Evolutionary conservation across 2,797 vertebrate genomes (phyloP).

Genomic region (Protosalanx chinensis): DNA sequence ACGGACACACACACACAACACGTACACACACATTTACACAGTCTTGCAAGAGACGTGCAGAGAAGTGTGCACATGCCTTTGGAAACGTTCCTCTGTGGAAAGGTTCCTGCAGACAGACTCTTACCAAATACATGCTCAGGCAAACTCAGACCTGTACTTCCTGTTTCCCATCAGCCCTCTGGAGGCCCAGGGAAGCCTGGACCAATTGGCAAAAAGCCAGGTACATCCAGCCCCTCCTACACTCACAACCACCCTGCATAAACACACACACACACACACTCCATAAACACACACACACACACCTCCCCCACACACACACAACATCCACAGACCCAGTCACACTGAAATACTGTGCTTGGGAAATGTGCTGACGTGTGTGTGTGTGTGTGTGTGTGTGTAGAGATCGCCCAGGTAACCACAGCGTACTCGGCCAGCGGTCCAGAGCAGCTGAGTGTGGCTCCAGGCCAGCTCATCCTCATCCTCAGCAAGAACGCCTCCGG

Average conservation of each 20-base stretch:
- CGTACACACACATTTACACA: constrained; percentile 2
- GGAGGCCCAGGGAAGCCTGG: constrained; percentile 74
- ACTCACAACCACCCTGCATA: neutral
- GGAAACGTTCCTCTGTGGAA: no score
- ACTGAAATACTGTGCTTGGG: neutral
- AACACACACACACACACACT: neutral
- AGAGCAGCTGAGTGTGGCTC: constrained; percentile 86
- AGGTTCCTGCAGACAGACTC: neutral
- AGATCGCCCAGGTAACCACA: constrained; percentile 88
- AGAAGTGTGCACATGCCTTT: neutral
- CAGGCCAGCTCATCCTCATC: constrained; percentile 89
- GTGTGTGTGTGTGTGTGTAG: constrained; percentile 58
- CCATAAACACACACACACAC: neutral
- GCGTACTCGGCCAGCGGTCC: constrained; percentile 75
- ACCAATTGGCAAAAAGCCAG: constrained; percentile 83
- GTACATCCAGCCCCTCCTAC: constrained; percentile 55
- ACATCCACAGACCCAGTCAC: neutral
- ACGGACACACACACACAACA: constrained; percentile 17
- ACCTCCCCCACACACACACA: neutral
- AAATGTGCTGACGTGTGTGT: neutral
- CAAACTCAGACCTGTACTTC: constrained; percentile 1
- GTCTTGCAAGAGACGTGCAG: neutral
- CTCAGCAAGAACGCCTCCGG: constrained; percentile 86
- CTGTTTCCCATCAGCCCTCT: constrained; percentile 70
- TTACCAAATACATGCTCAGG: neutral